Percentiles rank a stretch among this genome's conserved stretches.
These are phyloP conservation scores for Rhagoletis pomonella DNA, from an alignment of 1,140 invertebrate species.

Conservation along the genomic window DNA sequence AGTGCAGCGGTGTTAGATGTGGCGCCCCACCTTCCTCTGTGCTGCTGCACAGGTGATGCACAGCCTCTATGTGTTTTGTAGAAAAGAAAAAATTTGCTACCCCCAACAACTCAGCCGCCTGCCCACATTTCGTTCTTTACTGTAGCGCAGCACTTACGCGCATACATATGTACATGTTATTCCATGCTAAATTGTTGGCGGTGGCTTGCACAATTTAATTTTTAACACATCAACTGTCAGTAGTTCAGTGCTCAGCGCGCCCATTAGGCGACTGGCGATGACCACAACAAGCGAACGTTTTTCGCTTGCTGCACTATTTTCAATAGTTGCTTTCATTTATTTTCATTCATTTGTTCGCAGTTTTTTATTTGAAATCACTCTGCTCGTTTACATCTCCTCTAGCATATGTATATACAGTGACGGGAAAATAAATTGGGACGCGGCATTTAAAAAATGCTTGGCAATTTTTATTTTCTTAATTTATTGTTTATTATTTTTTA, in stretches of 20 bases:
- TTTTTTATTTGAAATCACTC: not conserved
- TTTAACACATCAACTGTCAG: not conserved
- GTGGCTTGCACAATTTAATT: not conserved
- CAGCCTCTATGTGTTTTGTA: not conserved
- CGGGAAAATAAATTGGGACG: no score
- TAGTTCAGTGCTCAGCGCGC: not conserved
- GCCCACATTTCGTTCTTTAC: not conserved
- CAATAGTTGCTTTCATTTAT: not conserved
- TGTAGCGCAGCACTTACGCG: not conserved
- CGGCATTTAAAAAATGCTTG: no score
- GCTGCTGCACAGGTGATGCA: not conserved
- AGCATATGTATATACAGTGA: no score
- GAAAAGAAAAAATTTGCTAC: not conserved
- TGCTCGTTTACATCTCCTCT: no score
- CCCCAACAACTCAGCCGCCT: not conserved
- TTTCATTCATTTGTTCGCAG: not conserved
- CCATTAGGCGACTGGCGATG: not conserved
- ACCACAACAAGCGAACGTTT: not conserved
- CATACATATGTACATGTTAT: not conserved
- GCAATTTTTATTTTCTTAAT: no score
- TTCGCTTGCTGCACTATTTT: no score
- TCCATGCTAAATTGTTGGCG: not conserved
- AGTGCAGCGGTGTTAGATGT: not conserved
- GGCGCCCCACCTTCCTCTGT: no score
- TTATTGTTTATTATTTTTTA: no score